These are phyloP conservation scores for Petrocephalus microphthalmus DNA, from an alignment of 2,113 vertebrate genomes.

Conservation along the genomic window DNA sequence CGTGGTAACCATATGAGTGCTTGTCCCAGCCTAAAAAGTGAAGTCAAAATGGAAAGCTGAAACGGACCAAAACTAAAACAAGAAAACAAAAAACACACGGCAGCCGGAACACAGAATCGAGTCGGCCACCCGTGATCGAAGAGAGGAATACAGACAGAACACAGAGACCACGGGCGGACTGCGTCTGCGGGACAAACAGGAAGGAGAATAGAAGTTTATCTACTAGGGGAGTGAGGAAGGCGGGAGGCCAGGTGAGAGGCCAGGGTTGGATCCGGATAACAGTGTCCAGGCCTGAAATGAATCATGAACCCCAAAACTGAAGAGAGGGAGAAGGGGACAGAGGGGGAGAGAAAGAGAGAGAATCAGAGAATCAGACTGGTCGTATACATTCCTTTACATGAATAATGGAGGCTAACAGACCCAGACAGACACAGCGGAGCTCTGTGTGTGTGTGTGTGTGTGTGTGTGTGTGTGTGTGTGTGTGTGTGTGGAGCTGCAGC, in stretches of 20 bases:
- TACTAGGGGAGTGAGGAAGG: neutral
- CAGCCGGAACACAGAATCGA: too few species aligned
- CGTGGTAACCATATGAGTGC: constrained; percentile 96
- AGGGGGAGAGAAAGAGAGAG: neutral
- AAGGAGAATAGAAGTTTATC: neutral
- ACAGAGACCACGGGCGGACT: neutral
- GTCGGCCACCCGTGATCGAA: neutral
- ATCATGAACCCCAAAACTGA: neutral
- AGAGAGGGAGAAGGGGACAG: neutral
- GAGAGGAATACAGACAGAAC: neutral
- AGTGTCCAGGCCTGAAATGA: neutral
- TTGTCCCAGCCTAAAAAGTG: constrained; percentile 85
- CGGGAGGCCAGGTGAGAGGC: neutral
- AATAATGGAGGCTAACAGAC: constrained; percentile 21
- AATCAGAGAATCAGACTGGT: neutral
- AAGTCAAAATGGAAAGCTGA: constrained; percentile 29
- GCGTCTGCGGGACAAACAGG: neutral
- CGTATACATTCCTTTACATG: neutral
- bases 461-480: constrained; percentile 16
- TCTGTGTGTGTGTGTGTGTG: neutral
- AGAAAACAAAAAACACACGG: neutral
- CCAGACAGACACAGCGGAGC: neutral
- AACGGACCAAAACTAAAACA: neutral
- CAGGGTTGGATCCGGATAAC: neutral
- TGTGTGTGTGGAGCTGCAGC: neutral